A percentile compares a stretch with the other conserved stretches of the same genome.
Evolutionary conservation across 2,888 invertebrate species (phyloP).

Genomic region (Sussaba pulchella): DNA sequence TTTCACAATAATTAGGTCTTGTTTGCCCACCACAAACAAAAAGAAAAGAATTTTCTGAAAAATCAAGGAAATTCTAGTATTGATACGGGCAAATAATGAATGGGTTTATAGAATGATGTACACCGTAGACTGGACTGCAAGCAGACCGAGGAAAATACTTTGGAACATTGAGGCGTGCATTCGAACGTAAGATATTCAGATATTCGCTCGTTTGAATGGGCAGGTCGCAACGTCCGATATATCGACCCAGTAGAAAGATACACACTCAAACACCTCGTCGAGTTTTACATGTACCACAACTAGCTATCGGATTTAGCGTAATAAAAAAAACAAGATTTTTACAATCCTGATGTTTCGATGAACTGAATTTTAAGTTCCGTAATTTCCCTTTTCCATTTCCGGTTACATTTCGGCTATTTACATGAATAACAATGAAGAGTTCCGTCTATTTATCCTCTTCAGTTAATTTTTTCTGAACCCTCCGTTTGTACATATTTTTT

Average conservation of each 20-base stretch:
- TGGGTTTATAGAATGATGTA: background rate
- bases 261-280: background rate
- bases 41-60: too few species aligned
- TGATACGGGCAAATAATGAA: background rate
- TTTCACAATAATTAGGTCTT: background rate
- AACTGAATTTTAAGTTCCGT: background rate
- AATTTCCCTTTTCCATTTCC: background rate
- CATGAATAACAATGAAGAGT: too few species aligned
- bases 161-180: background rate
- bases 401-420: too few species aligned
- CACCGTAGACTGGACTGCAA: background rate
- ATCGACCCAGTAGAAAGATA: slow-evolving; percentile 8
- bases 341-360: background rate
- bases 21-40: too few species aligned
- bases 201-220: slow-evolving; percentile 22
- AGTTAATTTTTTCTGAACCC: too few species aligned
- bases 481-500: too few species aligned
- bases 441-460: too few species aligned
- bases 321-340: background rate
- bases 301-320: background rate
- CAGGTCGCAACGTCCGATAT: slow-evolving; percentile 23
- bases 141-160: background rate
- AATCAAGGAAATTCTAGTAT: too few species aligned
- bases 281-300: background rate
- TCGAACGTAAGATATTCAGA: slow-evolving; percentile 11